These are phyloP conservation scores for Bergia puertoricense DNA, from an alignment of 92 coral and sea anemone species.

Conservation along the genomic window DNA sequence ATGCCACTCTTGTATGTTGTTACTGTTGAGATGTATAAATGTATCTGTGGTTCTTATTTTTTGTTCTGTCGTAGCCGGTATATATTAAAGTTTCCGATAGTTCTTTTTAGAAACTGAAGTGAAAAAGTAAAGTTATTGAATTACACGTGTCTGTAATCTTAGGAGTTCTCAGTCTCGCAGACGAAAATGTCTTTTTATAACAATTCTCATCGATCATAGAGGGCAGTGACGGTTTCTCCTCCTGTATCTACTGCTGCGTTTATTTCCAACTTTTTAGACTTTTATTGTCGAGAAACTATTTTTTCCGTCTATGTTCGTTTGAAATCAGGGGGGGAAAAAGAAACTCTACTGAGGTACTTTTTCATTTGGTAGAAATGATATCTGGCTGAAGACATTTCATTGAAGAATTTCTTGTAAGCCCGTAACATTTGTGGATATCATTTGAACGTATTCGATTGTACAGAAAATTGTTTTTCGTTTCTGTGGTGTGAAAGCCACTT, in stretches of 20 bases:
- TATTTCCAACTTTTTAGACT: background rate
- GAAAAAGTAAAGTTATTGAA: too few relatives aligned
- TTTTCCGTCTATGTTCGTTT: background rate
- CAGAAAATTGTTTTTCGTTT: background rate
- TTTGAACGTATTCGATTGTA: constrained; percentile 16
- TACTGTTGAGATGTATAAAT: background rate
- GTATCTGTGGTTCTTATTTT: background rate
- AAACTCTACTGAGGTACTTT: background rate
- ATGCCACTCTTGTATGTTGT: background rate
- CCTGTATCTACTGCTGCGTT: background rate
- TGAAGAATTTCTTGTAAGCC: background rate
- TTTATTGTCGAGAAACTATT: background rate
- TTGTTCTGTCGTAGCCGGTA: background rate
- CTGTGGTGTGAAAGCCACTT: constrained; percentile 23
- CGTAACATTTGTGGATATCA: background rate
- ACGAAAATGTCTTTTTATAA: background rate
- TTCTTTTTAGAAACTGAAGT: too few relatives aligned
- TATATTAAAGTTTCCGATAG: too few relatives aligned
- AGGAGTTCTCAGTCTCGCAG: background rate
- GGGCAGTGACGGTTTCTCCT: background rate
- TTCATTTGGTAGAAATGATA: background rate
- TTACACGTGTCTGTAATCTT: background rate
- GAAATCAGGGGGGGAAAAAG: background rate
- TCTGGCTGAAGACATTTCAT: background rate
- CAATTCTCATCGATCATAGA: background rate